Evolutionary conservation across 2,888 invertebrate genomes (phyloP), one percentile per base, ranked within the genome.

Genomic region (Acanthosepion lycidas): DNA sequence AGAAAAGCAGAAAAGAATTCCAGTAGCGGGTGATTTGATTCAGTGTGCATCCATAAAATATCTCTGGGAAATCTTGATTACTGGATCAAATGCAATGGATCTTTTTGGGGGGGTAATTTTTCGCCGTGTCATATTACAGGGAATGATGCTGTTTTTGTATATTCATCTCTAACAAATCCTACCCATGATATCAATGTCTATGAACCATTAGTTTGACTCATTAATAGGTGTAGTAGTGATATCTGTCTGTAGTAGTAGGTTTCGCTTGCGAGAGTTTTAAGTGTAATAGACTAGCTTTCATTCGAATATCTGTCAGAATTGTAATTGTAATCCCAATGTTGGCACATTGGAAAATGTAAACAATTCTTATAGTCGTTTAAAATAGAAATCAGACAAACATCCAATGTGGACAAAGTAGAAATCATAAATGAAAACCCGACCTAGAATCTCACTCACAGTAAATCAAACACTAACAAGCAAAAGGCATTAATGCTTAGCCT

Each of bases 401-500:
- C 6, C n/a, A 18, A 33, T 33, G n/a, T 78, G 2, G n/a, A 78
- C n/a, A 78, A 78, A 78, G n/a, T 78, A n/a, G 78, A 78, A 78
- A 78, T 78, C 9, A 78, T 78, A 78, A 6, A 6, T 33, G 12
- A n/a, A 18, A 12, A 33, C 33, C 78, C 78, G n/a, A 78, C n/a
- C 78, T 78, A 78, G n/a, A 33, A 78, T 78, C 9, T n/a, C 78
- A 78, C 12, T 78, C 33, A 33, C 78, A 78, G 78, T 78, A 78
- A 78, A 78, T 78, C 78, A 78, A n/a, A 78, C n/a, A 78, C 78
- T 33, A 78, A 78, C 78, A 78, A 78, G 78, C n/a, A 33, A 78
- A 33, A 78, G 78, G 33, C 78, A 78, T 78, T 78, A 78, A 78
- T 78, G 78, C 78, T n/a, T 78, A 78, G 78, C 78, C 78, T 78